phyloP scores from a whole-genome alignment of 64 coral and sea anemone species.

The Actinia equina region DNA sequence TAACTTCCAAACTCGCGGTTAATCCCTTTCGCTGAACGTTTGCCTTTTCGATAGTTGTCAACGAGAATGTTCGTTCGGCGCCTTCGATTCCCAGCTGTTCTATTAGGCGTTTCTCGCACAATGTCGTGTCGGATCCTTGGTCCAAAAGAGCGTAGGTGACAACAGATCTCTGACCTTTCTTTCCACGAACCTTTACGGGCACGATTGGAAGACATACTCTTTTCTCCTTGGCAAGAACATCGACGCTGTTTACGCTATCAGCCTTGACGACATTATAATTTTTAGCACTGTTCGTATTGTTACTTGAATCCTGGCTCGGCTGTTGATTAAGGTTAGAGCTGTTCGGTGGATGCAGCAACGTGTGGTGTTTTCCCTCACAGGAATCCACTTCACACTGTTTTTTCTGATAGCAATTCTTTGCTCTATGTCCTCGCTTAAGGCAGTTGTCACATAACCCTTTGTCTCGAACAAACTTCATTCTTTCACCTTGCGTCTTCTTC shows the following conservation, averaged over 20 bases:
- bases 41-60: not conserved
- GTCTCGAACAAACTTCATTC: slow-evolving; percentile 17
- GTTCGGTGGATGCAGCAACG: slow-evolving; percentile 19
- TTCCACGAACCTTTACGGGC: not conserved
- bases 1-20: not conserved
- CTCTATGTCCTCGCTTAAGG: slow-evolving; percentile 24
- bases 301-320: no score
- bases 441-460: slow-evolving; percentile 37
- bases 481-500: not conserved
- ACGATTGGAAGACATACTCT: not conserved
- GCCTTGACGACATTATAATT: no score
- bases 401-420: not conserved
- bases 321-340: no score
- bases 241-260: no score
- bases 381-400: slow-evolving; percentile 10
- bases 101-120: not conserved
- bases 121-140: not conserved
- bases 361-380: slow-evolving; percentile 28
- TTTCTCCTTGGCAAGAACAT: not conserved
- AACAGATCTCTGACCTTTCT: not conserved
- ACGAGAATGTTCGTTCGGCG: not conserved
- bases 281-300: no score
- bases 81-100: not conserved
- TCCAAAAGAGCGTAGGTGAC: not conserved
- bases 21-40: not conserved